These are phyloP conservation scores for Pithys albifrons DNA, from an alignment of 2,113 vertebrate genomes.

Conservation along the genomic window DNA sequence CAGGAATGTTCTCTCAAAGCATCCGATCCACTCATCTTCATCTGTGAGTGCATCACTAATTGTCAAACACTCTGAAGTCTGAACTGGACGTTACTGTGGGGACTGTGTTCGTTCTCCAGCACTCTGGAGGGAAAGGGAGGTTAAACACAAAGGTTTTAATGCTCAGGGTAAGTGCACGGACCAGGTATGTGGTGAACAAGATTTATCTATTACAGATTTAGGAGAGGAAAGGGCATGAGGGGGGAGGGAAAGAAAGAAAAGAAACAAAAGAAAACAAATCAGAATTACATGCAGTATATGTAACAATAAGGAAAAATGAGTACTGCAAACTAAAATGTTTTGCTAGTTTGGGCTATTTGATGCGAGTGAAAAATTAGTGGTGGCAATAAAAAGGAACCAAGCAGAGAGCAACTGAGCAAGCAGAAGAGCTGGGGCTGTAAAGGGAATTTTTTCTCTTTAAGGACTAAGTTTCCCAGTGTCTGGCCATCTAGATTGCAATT, in stretches of 20 bases:
- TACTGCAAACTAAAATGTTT: neutral
- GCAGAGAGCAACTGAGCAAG: neutral
- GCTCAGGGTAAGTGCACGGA: slow-evolving; percentile 75
- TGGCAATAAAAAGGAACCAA: neutral
- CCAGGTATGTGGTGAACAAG: slow-evolving; percentile 75
- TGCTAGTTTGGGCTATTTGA: neutral
- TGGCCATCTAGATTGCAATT: neutral
- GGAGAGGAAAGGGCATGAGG: neutral
- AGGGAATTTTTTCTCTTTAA: neutral
- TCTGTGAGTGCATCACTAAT: neutral
- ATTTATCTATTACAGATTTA: slow-evolving; percentile 72
- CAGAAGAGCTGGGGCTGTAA: neutral
- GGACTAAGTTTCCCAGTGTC: neutral
- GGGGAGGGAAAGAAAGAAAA: neutral
- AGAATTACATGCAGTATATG: slow-evolving; percentile 21
- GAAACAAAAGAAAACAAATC: neutral
- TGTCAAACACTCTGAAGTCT: neutral
- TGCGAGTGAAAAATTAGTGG: neutral
- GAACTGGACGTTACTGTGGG: neutral
- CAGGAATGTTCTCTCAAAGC: slow-evolving; percentile 19
- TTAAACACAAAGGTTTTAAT: slow-evolving; percentile 80
- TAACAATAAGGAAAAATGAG: neutral
- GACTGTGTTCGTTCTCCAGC: slow-evolving; percentile 27
- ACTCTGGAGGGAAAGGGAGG: slow-evolving; percentile 49
- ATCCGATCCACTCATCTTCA: slow-evolving; percentile 36